Percentiles rank a stretch among this genome's conserved stretches.
phyloP scores from a whole-genome alignment of 2,888 invertebrate genomes.

The Clusia tigrina region DNA sequence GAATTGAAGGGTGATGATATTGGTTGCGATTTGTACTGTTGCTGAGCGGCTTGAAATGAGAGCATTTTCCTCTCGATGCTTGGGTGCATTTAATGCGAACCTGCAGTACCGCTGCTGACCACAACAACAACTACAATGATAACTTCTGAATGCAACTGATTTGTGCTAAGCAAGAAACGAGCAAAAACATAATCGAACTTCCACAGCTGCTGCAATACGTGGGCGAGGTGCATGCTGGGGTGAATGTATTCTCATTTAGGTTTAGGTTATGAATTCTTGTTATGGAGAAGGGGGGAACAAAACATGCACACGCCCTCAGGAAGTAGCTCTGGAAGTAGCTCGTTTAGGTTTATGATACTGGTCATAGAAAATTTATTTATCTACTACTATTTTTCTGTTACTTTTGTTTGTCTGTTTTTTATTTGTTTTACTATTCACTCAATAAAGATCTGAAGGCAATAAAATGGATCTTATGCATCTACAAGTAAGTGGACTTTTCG shows the following conservation, averaged over 20 bases:
- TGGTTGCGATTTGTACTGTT: conserved; percentile 54
- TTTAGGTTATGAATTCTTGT: not conserved
- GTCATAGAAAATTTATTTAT: conserved; percentile 39
- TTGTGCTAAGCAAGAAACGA: conserved; percentile 62
- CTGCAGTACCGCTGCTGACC: conserved; percentile 35
- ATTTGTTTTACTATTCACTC: conserved; percentile 2
- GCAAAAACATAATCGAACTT: conserved; percentile 36
- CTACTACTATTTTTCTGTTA: not conserved
- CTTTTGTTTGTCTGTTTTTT: conserved; percentile 6
- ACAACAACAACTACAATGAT: conserved; percentile 51
- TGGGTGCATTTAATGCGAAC: not conserved
- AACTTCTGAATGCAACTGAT: conserved; percentile 65
- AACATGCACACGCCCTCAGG: conserved; percentile 16
- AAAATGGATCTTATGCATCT: too few species aligned
- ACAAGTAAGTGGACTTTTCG: too few species aligned
- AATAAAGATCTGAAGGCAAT: not conserved
- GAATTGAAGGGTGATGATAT: conserved; percentile 48
- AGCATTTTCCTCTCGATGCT: too few species aligned
- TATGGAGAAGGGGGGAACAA: not conserved
- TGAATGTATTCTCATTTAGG: not conserved
- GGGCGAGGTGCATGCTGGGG: not conserved
- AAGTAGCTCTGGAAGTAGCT: conserved; percentile 38
- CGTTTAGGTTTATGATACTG: conserved; percentile 64
- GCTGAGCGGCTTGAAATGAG: conserved; percentile 42
- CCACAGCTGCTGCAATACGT: conserved; percentile 9